Evolutionary conservation across 2,888 invertebrate genomes (phyloP).

Genomic region (Lottia scabra): DNA sequence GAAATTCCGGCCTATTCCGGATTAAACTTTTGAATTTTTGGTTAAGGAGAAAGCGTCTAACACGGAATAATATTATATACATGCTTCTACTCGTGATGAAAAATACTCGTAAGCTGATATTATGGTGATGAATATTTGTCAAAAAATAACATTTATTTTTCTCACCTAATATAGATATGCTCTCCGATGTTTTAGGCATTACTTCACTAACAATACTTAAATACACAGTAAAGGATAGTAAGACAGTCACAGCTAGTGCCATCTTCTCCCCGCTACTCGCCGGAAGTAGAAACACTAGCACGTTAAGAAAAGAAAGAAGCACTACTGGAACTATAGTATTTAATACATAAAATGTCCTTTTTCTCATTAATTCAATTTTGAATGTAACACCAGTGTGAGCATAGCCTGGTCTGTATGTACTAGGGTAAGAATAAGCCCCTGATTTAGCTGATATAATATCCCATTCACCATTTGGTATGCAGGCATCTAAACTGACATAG

Average conservation of each 20-base stretch:
- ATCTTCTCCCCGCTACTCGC: slow-evolving; percentile 51
- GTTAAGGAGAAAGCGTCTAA: too few relatives aligned
- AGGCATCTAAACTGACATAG: slow-evolving; percentile 31
- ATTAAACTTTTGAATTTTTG: too few relatives aligned
- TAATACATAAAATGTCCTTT: slow-evolving; percentile 46
- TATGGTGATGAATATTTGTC: neutral
- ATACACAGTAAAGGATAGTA: slow-evolving; percentile 51
- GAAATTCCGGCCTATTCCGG: too few relatives aligned
- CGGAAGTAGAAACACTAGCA: slow-evolving; percentile 48
- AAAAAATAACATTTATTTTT: neutral
- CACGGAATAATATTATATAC: too few relatives aligned
- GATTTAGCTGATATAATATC: slow-evolving; percentile 37
- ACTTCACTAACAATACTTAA: slow-evolving; percentile 51
- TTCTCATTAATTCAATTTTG: slow-evolving; percentile 38
- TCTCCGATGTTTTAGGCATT: slow-evolving; percentile 52
- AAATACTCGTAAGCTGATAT: too few relatives aligned
- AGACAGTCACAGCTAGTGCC: slow-evolving; percentile 49
- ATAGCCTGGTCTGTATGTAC: slow-evolving; percentile 35
- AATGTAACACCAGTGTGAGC: slow-evolving; percentile 40
- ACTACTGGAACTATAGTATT: slow-evolving; percentile 50
- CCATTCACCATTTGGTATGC: slow-evolving; percentile 50
- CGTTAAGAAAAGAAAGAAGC: slow-evolving; percentile 47
- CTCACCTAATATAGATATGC: slow-evolving; percentile 48
- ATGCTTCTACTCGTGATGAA: too few relatives aligned
- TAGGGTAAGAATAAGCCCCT: slow-evolving; percentile 38